phyloP scores from a whole-genome alignment of 2,888 invertebrate species.

The Gibbula magus region DNA sequence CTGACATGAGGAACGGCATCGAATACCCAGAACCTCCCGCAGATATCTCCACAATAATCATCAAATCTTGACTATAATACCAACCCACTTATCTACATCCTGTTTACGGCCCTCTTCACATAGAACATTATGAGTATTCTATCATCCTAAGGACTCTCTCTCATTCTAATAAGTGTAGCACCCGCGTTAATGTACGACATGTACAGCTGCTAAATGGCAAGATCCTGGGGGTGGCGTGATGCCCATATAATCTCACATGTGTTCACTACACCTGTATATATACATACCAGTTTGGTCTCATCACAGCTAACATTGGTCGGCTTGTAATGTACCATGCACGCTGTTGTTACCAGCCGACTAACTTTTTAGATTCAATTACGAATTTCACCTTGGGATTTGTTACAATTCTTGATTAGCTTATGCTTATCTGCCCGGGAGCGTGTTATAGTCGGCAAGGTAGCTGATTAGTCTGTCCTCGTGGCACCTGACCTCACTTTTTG shows the following conservation, averaged over 20 bases:
- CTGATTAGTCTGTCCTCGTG: neutral
- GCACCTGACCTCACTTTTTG: conserved; percentile 13
- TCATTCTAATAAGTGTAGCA: too few relatives aligned
- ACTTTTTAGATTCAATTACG: conserved; percentile 13
- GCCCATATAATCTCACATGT: neutral
- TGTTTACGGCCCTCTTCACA: too few relatives aligned
- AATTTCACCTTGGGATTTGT: neutral
- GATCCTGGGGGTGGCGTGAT: neutral
- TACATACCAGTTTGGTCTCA: neutral
- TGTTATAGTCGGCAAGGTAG: neutral
- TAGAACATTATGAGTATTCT: too few relatives aligned
- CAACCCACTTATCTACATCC: too few relatives aligned
- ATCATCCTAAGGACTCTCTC: too few relatives aligned
- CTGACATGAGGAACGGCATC: too few relatives aligned
- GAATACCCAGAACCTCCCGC: too few relatives aligned
- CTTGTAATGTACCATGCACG: neutral
- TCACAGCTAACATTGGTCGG: neutral
- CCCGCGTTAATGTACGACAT: too few relatives aligned
- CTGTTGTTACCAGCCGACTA: conserved; percentile 1
- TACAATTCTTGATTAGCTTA: conserved; percentile 11
- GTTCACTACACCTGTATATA: too few relatives aligned
- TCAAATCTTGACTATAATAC: too few relatives aligned
- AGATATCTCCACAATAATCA: too few relatives aligned
- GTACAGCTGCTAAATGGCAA: neutral
- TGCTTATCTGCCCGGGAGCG: conserved; percentile 2